Conservation (phyloP, 2,797 vertebrate species). For the Garrulus glandarius region DNA sequence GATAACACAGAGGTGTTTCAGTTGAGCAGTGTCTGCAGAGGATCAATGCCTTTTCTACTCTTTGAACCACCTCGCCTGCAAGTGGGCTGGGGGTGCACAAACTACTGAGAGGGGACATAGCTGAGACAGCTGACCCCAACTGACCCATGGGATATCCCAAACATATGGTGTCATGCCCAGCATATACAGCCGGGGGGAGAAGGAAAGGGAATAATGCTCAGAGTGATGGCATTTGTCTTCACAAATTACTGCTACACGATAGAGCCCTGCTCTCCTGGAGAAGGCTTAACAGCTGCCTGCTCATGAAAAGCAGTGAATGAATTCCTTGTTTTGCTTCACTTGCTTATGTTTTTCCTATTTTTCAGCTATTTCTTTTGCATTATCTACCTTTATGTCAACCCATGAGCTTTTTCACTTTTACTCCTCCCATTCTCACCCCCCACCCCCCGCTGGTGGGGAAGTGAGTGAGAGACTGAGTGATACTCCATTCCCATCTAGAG, state of each 20-base stretch:
- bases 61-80: background rate
- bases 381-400: background rate
- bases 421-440: background rate
- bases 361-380: background rate
- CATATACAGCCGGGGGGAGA: background rate
- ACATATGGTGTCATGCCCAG: background rate
- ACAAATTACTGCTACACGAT: background rate
- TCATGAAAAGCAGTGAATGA: background rate
- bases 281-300: background rate
- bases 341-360: background rate
- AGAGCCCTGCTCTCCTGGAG: background rate
- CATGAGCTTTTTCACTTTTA: background rate
- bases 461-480: background rate
- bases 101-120: background rate
- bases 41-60: background rate
- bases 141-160: background rate
- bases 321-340: background rate
- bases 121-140: background rate
- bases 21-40: background rate
- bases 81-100: background rate
- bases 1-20: background rate
- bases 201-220: background rate
- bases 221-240: background rate
- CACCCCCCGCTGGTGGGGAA: background rate
- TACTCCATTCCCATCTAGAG: background rate